Evolutionary conservation across 2,797 vertebrate species (phyloP), one percentile per base, ranked within the genome.

Genomic region (Mus spretus): DNA sequence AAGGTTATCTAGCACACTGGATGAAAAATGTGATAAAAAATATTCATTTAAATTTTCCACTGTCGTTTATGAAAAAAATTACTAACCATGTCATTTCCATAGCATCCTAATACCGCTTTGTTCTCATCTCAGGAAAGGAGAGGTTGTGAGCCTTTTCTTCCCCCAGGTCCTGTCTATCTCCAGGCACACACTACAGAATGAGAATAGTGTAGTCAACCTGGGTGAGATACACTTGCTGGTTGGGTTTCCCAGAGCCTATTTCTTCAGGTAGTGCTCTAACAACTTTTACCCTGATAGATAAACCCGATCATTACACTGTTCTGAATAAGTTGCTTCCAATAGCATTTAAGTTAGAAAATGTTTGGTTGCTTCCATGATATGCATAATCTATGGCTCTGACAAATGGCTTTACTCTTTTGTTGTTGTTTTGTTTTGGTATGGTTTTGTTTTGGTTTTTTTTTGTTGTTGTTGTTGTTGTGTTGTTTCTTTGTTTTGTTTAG

Each of bases 1-100:
- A 88, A 89, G 6, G n/a, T 85, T 85, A 59, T 55, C 59, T 81
- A 65, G 12, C 55, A 44, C 37, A 74, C 7, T 19, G n/a, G 9
- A 83, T 87, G 28, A 91, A 92, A 93, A 96, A 59, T 65, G 19
- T 92, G 47, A 82, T 50, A 28, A 17, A 17, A 84, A 61, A 55
- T 11, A 19, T 55, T 72, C 57, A 93, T 90, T 91, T 90, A 95
- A 47, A 59, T 84, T 72, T 77, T 77, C 12, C 53, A 65, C 12
- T 89, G 53, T 63, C 9, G 63, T 63, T 78, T 31, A 50, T 65
- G 57, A 47, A 28, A 86, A 37, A 74, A 14, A 67, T 65, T 92
- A 78, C 34, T 78, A 88, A 59, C 3, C 44, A 3, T 70, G 44
- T 88, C 24, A 47, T 92, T 93, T 92, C 34, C 13, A 6, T 81